Percentiles rank a stretch among this genome's conserved stretches.
Evolutionary conservation across 2,888 invertebrate species (phyloP).

Genomic region (Tineola bisselliella): DNA sequence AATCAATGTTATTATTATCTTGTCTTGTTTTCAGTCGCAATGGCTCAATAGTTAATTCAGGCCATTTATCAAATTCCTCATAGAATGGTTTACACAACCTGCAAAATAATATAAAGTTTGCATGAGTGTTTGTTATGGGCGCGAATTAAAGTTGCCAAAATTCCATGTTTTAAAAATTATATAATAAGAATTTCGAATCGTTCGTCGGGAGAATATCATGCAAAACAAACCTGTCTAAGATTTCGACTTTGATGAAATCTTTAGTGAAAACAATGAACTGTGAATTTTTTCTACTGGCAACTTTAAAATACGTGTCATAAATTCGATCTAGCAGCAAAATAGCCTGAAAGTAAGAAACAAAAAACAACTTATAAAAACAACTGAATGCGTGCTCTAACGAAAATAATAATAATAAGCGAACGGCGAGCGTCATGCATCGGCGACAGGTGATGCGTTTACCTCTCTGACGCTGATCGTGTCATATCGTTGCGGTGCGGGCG

Average conservation of each 20-base stretch:
- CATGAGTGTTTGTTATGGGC: background rate
- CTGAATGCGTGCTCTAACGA: background rate
- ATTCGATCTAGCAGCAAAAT: slow-evolving; percentile 74
- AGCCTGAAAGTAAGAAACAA: slow-evolving; percentile 65
- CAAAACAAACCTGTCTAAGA: slow-evolving; percentile 69
- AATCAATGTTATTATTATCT: background rate
- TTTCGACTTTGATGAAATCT: slow-evolving; percentile 78
- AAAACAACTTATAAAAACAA: slow-evolving; percentile 57
- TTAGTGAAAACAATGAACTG: slow-evolving; percentile 71
- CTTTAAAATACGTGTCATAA: slow-evolving; percentile 64
- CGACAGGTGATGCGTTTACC: background rate
- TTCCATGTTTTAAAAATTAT: no score
- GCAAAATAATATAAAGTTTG: slow-evolving; percentile 20
- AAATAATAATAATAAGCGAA: slow-evolving; percentile 16
- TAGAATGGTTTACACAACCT: slow-evolving; percentile 70
- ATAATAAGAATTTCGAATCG: no score
- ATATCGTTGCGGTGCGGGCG: background rate
- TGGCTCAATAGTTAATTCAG: slow-evolving; percentile 58
- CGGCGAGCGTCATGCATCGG: background rate
- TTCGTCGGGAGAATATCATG: background rate
- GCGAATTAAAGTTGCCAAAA: no score
- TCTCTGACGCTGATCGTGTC: slow-evolving; percentile 24
- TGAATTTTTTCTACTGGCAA: slow-evolving; percentile 47
- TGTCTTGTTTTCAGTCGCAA: slow-evolving; percentile 36
- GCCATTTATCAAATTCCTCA: slow-evolving; percentile 73